Evolutionary conservation across 1,140 invertebrate species (phyloP).

Genomic region (Scaptomyza hsui): DNA sequence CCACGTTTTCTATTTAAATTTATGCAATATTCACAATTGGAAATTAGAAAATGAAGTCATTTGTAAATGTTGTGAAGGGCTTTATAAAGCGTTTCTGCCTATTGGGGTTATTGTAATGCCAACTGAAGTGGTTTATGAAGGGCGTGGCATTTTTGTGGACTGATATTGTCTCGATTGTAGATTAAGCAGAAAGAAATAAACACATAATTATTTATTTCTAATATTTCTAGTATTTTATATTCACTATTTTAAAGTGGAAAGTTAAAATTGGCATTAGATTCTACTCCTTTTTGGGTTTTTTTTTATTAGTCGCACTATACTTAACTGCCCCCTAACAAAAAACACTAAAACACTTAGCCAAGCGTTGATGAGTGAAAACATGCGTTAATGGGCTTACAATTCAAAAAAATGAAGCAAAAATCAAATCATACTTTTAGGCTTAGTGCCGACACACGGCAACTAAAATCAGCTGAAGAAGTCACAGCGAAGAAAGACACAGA

Average conservation of each 20-base stretch:
- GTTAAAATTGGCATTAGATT: too few species aligned
- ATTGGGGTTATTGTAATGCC: constrained; percentile 28
- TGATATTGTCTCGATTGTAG: constrained; percentile 22
- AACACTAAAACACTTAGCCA: constrained; percentile 54
- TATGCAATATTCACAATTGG: constrained; percentile 69
- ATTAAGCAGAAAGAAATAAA: background rate
- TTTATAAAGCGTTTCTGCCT: constrained; percentile 33
- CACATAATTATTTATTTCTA: background rate
- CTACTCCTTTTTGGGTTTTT: too few species aligned
- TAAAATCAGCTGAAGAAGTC: constrained; percentile 38
- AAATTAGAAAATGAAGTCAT: constrained; percentile 80
- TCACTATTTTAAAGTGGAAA: too few species aligned
- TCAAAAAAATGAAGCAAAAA: constrained; percentile 48
- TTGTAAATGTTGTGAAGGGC: constrained; percentile 59
- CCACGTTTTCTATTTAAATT: constrained; percentile 71
- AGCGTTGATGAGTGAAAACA: constrained; percentile 76
- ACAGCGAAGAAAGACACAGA: constrained; percentile 13
- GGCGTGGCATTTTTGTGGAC: constrained; percentile 36
- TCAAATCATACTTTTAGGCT: constrained; percentile 74
- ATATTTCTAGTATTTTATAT: too few species aligned
- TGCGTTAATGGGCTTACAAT: constrained; percentile 66
- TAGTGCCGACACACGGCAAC: constrained; percentile 52
- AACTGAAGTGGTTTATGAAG: constrained; percentile 42
- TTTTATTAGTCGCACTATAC: constrained; percentile 1
- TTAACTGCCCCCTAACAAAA: background rate